Evolutionary conservation across 2,888 invertebrate species (phyloP), one percentile per base, ranked within the genome.

Genomic region (Synergus laeviventris): DNA sequence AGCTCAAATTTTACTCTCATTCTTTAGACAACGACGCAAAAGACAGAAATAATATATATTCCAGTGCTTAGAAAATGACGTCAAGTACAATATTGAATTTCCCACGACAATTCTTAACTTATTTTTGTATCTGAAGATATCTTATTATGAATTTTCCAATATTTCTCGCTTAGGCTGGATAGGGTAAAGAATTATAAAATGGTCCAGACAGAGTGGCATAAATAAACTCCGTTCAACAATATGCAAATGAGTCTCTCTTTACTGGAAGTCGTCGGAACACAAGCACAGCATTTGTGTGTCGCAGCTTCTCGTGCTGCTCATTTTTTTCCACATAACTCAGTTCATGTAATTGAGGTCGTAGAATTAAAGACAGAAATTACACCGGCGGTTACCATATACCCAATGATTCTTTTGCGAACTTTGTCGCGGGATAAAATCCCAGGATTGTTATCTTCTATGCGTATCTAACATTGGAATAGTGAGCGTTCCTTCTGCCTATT

Each of bases 141-240:
- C 24, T 24, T 5, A 59, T 14, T 14, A 4, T 3, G 24, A 24
- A 21, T 59, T 11, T 59, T 21, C 24, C 5, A 24, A 14, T 18
- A 54, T 31, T 49, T 14, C 5, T 18, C 4, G 1, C 11, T 3
- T 14, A 31, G 31, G 31, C 49, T 36, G 8, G 11, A n/a, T 5
- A 24, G n/a, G 31, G 16, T 14, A 31, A 70, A 70, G 49, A 70
- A 31, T 36, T 66, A 36, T 36, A 75, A 75, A 75, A 75, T 66
- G 66, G 75, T 56, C 75, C 66, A 75, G 75, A 75, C 75, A 66
- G 70, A 14, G 70, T 70, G 70, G 31, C 49, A 70, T 70, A 70
- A 70, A 70, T 70, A 70, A 24, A 70, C n/a, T 31, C 31, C 49
- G 70, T 49, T 70, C 49, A 70, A 45, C 49, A 70, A 70, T 70